Evolutionary conservation across 1,140 invertebrate species (phyloP), one percentile per base, ranked within the genome.

Genomic region (Drepana arcuata): DNA sequence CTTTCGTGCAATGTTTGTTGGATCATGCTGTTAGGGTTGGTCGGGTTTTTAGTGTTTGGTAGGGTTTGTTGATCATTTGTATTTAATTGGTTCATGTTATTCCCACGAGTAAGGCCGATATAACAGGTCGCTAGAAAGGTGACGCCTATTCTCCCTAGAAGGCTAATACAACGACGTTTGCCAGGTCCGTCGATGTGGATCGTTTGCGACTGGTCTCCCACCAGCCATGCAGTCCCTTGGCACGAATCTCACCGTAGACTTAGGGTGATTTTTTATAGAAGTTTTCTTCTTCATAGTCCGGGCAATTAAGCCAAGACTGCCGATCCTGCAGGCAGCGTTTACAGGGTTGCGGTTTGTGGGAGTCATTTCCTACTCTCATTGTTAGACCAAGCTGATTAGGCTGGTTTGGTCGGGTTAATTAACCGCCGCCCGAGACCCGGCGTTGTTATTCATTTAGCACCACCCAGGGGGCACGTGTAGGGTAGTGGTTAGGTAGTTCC

Each of bases 71-170:
- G n/a, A n/a, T n/a, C n/a, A n/a, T n/a, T n/a, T n/a, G n/a, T n/a
- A n/a, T n/a, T n/a, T n/a, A n/a, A 34, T 34, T 14, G 14, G 12
- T 32, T 33, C 34, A 36, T 48, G 7, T 41, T 41, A 24, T 38
- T 54, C 38, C 39, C 46, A 54, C 41, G 46, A 45, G 41, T 54
- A 31, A 31, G 42, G 39, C 25, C 41, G 50, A 45, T 32, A 5
- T 27, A n/a, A 39, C 10, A 26, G 24, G 42, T 54, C 41, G 16
- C 51, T 39, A 21, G 29, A n/a, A 25, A 34, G 46, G 38, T 49
- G 23, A 49, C 46, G 45, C 41, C 34, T 33, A 45, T 54, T 38
- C 41, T 23, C 1, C 26, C 16, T 35, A 35, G 49, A 42, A 46
- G 46, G 39, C 7, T 14, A 26, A 34, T 45, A 33, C 41, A 48